These are phyloP conservation scores for Furcula furcula DNA, from an alignment of 2,888 invertebrate species.

Conservation along the genomic window DNA sequence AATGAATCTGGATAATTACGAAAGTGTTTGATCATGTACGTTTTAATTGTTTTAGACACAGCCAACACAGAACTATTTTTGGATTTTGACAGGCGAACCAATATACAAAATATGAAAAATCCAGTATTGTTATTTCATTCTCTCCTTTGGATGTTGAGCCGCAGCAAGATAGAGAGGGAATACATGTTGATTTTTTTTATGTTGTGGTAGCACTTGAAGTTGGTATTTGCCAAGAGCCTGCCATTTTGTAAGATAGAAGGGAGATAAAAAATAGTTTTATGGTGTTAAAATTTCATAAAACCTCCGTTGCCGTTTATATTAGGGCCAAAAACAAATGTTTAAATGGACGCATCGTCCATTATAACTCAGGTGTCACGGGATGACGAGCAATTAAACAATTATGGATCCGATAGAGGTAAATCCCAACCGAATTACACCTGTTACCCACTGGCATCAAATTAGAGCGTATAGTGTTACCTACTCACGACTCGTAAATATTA, in stretches of 20 bases:
- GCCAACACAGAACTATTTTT: conserved; percentile 46
- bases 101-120: conserved; percentile 36
- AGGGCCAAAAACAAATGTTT: conserved; percentile 80
- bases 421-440: conserved; percentile 78
- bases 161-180: conserved; percentile 42
- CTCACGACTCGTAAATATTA: conserved; percentile 64
- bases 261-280: conserved; percentile 82
- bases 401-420: conserved; percentile 96
- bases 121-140: conserved; percentile 35
- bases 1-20: no score
- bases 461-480: conserved; percentile 77
- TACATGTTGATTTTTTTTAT: conserved; percentile 35
- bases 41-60: conserved; percentile 12
- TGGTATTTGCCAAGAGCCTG: conserved; percentile 79
- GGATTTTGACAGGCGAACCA: conserved; percentile 55
- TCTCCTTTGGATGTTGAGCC: conserved; percentile 13
- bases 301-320: conserved; percentile 76
- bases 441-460: conserved; percentile 77
- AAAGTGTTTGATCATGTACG: neutral
- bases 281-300: conserved; percentile 78
- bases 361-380: conserved; percentile 99
- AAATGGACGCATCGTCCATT: conserved; percentile 99
- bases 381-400: conserved; percentile 97
- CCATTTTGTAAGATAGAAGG: conserved; percentile 82
- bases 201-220: conserved; percentile 64